Percentiles rank a stretch among this genome's conserved stretches.
These are phyloP conservation scores for Gopherus flavomarginatus DNA, from an alignment of 2,113 vertebrate genomes.

Conservation along the genomic window DNA sequence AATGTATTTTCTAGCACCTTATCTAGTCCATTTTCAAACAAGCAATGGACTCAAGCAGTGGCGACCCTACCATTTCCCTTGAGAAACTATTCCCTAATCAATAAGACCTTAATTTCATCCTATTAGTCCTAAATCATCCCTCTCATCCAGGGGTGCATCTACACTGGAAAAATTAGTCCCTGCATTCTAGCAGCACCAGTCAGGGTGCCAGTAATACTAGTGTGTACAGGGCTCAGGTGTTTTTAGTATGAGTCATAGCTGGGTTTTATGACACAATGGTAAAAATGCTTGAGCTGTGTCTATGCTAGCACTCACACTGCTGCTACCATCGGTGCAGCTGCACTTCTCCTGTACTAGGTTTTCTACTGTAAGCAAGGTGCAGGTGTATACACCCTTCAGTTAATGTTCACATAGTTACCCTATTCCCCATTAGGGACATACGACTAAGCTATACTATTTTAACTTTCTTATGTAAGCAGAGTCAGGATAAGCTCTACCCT, in stretches of 20 bases:
- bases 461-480: no score
- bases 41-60: neutral
- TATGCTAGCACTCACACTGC: neutral
- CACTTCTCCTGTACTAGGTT: neutral
- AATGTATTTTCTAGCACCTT: neutral
- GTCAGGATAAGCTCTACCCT: no score
- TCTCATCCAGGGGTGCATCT: neutral
- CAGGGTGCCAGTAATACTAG: neutral
- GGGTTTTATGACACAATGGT: no score
- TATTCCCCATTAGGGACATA: neutral
- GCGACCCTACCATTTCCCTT: neutral
- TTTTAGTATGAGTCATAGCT: neutral
- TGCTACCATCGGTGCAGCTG: neutral
- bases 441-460: neutral
- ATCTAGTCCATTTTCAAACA: neutral
- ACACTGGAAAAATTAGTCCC: neutral
- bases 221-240: neutral
- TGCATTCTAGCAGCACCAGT: neutral
- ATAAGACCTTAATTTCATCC: neutral
- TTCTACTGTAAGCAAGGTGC: neutral
- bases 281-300: no score
- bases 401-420: neutral
- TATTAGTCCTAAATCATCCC: neutral
- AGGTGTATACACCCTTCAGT: neutral
- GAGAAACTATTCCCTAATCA: neutral